A percentile compares a stretch with the other conserved stretches of the same genome.
phyloP scores from a whole-genome alignment of 2,888 invertebrate species.

The Drosophila glabriapex region DNA sequence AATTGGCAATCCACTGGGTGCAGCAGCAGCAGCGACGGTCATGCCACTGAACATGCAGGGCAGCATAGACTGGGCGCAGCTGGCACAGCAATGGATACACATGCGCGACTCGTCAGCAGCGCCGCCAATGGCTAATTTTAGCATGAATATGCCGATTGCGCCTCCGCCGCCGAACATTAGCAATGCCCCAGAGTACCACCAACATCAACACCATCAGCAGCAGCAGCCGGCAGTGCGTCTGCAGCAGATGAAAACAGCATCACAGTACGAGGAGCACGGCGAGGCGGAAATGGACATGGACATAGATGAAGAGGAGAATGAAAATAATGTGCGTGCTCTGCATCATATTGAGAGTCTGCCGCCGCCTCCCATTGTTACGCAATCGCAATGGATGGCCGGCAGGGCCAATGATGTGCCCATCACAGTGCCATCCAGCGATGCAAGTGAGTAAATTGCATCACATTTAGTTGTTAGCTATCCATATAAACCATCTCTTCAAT shows the following conservation, averaged over 20 bases:
- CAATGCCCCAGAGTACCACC: slow-evolving; percentile 50
- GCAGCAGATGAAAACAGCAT: slow-evolving; percentile 27
- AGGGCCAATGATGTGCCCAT: slow-evolving; percentile 16
- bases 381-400: slow-evolving; percentile 60
- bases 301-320: slow-evolving; percentile 88
- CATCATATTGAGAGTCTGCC: slow-evolving; percentile 36
- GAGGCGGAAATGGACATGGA: slow-evolving; percentile 95
- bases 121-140: slow-evolving; percentile 50
- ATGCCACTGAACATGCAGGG: slow-evolving; percentile 69
- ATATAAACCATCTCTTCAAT: background rate
- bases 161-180: slow-evolving; percentile 86
- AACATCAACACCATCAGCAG: slow-evolving; percentile 32
- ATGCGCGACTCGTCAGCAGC: slow-evolving; percentile 89
- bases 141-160: slow-evolving; percentile 87
- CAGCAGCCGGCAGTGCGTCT: slow-evolving; percentile 14
- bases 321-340: slow-evolving; percentile 29
- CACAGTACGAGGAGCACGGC: slow-evolving; percentile 88
- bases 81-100: slow-evolving; percentile 99
- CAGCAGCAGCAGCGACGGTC: slow-evolving; percentile 22
- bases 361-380: slow-evolving; percentile 62
- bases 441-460: slow-evolving; percentile 33
- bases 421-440: slow-evolving; percentile 16
- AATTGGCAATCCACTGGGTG: slow-evolving; percentile 21
- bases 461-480: too few species aligned
- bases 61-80: slow-evolving; percentile 97